These are phyloP conservation scores for Aricia agestis DNA, from an alignment of 1,140 invertebrate genomes.

Conservation along the genomic window DNA sequence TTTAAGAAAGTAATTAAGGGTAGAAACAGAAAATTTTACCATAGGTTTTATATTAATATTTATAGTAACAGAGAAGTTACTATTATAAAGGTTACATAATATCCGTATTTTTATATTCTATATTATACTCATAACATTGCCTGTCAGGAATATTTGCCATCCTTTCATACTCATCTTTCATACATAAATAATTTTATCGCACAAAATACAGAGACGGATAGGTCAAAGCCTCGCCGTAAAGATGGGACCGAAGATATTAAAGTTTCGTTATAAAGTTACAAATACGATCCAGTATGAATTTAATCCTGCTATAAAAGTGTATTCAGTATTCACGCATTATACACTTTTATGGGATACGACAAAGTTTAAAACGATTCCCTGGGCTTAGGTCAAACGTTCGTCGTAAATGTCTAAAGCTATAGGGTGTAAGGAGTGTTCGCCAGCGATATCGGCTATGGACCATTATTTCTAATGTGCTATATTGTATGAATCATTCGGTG, in stretches of 20 bases:
- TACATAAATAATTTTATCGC: background rate
- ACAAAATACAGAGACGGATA: background rate
- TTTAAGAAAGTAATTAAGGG: background rate
- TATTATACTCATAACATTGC: too few species aligned
- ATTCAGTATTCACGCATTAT: constrained; percentile 22
- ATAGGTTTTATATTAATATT: too few species aligned
- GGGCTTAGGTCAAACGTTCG: constrained; percentile 14
- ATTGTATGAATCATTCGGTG: constrained; percentile 19
- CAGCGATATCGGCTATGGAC: constrained; percentile 19
- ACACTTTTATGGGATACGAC: constrained; percentile 21
- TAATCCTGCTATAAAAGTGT: constrained; percentile 14
- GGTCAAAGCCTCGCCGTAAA: constrained; percentile 1
- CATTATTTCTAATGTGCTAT: constrained; percentile 20
- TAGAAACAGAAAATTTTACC: too few species aligned
- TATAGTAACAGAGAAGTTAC: too few species aligned
- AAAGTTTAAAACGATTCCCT: constrained; percentile 25
- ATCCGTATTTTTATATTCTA: too few species aligned
- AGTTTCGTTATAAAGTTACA: background rate
- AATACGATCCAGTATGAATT: constrained; percentile 10
- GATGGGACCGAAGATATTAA: background rate
- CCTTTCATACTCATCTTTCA: too few species aligned
- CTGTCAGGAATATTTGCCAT: too few species aligned
- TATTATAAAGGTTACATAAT: too few species aligned
- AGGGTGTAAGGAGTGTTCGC: constrained; percentile 19
- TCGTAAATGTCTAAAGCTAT: constrained; percentile 24